These are phyloP conservation scores for Copidosoma floridanum DNA, from an alignment of 1,140 invertebrate genomes.

Conservation along the genomic window DNA sequence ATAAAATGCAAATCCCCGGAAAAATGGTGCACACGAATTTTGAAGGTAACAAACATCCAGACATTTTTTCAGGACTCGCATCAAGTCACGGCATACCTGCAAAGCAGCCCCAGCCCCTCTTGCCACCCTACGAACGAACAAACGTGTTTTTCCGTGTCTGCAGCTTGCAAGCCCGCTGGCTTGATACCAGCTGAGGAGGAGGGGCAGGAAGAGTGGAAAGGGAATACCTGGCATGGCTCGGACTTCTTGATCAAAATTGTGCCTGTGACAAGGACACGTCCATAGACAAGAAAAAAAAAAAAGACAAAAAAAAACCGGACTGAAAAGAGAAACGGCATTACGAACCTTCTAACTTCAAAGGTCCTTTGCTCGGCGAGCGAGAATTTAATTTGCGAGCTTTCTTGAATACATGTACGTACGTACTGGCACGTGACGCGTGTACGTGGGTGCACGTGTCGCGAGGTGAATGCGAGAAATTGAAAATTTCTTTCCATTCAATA, in stretches of 20 bases:
- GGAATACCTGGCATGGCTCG: constrained; percentile 8
- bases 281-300: not conserved
- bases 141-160: not conserved
- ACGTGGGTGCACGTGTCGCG: not conserved
- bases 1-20: too few relatives aligned
- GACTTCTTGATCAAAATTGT: constrained; percentile 14
- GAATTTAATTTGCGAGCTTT: constrained; percentile 16
- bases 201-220: too few relatives aligned
- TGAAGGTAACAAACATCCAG: too few relatives aligned
- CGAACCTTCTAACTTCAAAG: too few relatives aligned
- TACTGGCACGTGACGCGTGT: not conserved
- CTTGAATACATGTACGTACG: not conserved
- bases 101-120: not conserved
- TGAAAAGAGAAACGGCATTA: constrained; percentile 3
- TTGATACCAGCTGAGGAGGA: constrained; percentile 2
- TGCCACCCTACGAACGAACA: not conserved
- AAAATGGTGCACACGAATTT: too few relatives aligned
- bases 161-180: not conserved
- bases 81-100: too few relatives aligned
- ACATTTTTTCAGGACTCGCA: too few relatives aligned
- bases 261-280: not conserved
- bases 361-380: not conserved
- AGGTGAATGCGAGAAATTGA: not conserved
- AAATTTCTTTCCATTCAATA: not conserved
- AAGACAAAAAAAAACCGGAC: too few relatives aligned